Conservation (phyloP, 2,797 vertebrate species). For the Acomys russatus region DNA sequence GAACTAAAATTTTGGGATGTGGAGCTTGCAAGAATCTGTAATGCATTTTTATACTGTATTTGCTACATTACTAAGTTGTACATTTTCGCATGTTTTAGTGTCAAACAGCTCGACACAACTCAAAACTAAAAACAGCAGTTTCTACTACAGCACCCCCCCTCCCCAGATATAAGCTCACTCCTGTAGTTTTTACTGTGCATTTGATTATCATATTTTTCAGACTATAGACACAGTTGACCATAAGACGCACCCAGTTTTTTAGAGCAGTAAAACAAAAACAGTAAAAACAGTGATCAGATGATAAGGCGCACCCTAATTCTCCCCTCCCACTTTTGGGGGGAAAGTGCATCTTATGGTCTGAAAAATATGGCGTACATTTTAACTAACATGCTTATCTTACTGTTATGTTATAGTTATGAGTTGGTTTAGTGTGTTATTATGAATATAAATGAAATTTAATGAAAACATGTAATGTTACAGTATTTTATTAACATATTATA, state of each 20-base stretch:
- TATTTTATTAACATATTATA: background rate
- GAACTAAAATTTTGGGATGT: background rate
- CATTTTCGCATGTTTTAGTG: background rate
- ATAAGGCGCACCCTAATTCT: too few species aligned
- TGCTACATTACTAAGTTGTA: slow-evolving; percentile 14
- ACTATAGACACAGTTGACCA: too few species aligned
- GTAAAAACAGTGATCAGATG: too few species aligned
- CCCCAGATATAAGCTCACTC: background rate
- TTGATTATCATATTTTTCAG: background rate
- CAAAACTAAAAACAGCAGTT: background rate
- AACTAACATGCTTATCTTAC: slow-evolving; percentile 9
- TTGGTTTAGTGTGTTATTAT: background rate
- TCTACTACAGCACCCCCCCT: too few species aligned
- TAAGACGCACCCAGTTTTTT: too few species aligned
- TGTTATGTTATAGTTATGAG: background rate
- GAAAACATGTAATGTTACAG: background rate
- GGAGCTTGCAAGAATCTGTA: background rate
- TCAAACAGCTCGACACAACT: slow-evolving; percentile 34
- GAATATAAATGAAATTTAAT: background rate
- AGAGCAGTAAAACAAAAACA: too few species aligned
- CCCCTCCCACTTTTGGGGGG: too few species aligned
- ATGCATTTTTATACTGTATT: background rate
- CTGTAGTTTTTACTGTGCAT: background rate
- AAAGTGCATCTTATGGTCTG: too few species aligned
- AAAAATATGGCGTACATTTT: background rate